phyloP scores from a whole-genome alignment of 2,113 vertebrate species.

The Globicephala melas region DNA sequence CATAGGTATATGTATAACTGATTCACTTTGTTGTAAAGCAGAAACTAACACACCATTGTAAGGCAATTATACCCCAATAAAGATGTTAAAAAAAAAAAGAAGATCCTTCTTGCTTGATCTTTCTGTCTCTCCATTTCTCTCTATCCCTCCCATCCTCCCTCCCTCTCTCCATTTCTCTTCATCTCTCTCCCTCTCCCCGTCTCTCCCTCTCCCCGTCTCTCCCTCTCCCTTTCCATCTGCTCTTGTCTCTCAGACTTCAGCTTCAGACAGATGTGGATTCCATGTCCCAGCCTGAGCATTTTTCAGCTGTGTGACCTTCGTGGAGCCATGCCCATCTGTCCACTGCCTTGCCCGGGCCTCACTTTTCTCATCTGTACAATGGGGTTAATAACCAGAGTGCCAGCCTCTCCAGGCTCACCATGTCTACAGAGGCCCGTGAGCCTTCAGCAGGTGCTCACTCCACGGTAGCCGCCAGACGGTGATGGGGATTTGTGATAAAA shows the following conservation, averaged over 20 bases:
- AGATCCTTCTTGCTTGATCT: neutral
- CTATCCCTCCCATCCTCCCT: too few species aligned
- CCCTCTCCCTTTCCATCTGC: neutral
- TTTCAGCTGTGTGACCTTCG: neutral
- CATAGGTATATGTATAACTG: too few species aligned
- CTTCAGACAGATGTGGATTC: neutral
- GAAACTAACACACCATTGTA: too few species aligned
- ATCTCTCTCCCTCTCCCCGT: too few species aligned
- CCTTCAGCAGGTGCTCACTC: neutral
- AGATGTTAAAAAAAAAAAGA: too few species aligned
- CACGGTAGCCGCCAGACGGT: neutral
- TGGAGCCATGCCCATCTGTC: fast-evolving
- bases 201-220: too few species aligned
- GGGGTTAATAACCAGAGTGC: fast-evolving
- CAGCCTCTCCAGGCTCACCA: fast-evolving
- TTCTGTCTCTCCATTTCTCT: neutral
- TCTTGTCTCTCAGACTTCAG: neutral
- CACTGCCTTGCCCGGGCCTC: fast-evolving
- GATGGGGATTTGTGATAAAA: neutral
- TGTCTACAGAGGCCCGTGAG: neutral
- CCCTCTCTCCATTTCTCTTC: neutral
- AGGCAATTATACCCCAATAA: too few species aligned
- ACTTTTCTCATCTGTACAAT: neutral
- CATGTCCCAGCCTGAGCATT: neutral
- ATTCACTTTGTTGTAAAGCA: too few species aligned